phyloP scores from a whole-genome alignment of 2,888 invertebrate species.

The Aphodius granarius region DNA sequence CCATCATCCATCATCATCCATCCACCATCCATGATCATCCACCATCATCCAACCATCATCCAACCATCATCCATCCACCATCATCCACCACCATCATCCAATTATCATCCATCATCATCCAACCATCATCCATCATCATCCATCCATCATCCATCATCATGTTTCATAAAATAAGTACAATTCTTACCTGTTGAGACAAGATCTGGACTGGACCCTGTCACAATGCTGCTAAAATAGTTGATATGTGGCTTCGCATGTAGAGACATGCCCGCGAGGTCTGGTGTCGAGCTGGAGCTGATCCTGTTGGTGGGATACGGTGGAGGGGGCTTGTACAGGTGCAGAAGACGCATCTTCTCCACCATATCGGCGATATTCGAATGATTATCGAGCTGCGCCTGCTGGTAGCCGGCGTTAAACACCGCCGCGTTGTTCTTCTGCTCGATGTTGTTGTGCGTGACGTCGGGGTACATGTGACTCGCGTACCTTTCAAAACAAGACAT shows the following conservation, averaged over 20 bases:
- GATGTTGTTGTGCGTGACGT: conserved; percentile 62
- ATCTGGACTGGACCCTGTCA: conserved; percentile 78
- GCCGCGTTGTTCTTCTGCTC: conserved; percentile 42
- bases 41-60: no score
- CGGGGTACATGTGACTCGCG: conserved; percentile 60
- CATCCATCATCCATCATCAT: no score
- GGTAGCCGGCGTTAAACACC: conserved; percentile 37
- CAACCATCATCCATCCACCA: no score
- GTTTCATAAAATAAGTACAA: neutral
- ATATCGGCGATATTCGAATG: conserved; percentile 46
- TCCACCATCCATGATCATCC: no score
- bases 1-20: no score
- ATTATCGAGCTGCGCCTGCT: conserved; percentile 43
- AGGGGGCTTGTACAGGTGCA: conserved; percentile 79
- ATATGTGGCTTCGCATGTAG: conserved; percentile 53
- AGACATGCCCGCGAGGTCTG: conserved; percentile 77
- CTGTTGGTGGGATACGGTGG: conserved; percentile 81
- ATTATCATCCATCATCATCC: no score
- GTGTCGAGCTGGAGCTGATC: conserved; percentile 81
- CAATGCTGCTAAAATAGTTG: conserved; percentile 55
- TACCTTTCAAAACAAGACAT: conserved; percentile 30
- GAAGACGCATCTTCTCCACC: conserved; percentile 59
- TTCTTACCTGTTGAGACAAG: conserved; percentile 70
- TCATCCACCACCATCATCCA: no score
- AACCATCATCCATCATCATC: no score